Conservation (phyloP, 2,113 vertebrate species). For the Panthera leo region DNA sequence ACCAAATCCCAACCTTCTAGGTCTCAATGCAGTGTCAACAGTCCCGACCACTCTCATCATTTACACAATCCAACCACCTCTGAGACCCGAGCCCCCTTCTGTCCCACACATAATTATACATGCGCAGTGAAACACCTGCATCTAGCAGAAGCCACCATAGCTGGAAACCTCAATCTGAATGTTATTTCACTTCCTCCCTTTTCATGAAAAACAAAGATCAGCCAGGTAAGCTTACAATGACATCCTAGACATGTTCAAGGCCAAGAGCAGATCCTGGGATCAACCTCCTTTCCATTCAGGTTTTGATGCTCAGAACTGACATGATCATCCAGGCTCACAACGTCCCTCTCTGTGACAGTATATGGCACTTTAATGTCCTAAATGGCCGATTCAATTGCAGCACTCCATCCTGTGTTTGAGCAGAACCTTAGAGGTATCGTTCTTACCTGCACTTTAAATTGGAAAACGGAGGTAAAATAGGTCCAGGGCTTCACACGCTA, state of each 20-base stretch:
- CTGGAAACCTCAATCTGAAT: neutral
- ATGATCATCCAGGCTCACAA: too few species aligned
- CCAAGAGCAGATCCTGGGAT: neutral
- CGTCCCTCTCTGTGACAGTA: neutral
- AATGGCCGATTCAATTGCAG: neutral
- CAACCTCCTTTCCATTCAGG: neutral
- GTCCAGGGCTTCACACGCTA: neutral
- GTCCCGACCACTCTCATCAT: neutral
- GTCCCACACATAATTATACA: neutral
- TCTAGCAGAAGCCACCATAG: neutral
- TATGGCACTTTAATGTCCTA: neutral
- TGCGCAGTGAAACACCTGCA: neutral
- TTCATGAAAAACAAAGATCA: constrained; percentile 11
- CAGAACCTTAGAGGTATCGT: neutral
- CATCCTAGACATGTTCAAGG: neutral
- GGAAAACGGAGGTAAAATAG: neutral
- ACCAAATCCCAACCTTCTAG: neutral
- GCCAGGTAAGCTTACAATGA: neutral
- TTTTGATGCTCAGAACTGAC: neutral
- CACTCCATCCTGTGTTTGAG: neutral
- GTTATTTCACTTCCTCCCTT: neutral
- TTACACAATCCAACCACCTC: neutral
- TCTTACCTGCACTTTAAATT: neutral
- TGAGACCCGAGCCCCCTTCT: neutral
- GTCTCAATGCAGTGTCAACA: neutral